A percentile compares a stretch with the other conserved stretches of the same genome.
Conservation (phyloP, 2,797 vertebrate species). For the Enteromius mattozi region DNA sequence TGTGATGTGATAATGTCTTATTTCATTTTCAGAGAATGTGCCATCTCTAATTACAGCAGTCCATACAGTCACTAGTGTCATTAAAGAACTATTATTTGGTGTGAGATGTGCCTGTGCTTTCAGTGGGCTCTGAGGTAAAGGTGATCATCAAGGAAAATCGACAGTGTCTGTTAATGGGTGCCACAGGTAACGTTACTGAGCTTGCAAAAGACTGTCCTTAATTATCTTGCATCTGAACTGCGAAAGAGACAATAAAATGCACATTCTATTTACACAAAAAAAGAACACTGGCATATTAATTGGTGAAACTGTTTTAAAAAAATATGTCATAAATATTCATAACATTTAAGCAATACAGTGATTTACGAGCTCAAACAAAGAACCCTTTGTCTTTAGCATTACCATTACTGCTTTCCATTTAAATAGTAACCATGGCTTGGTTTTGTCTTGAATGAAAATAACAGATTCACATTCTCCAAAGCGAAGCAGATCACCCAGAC, state of each 20-base stretch:
- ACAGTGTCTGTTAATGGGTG: conserved; percentile 76
- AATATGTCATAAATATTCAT: conserved; percentile 26
- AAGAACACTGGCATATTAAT: conserved; percentile 31
- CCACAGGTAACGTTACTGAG: conserved; percentile 55
- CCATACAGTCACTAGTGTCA: conserved; percentile 86
- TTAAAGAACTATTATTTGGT: conserved; percentile 87
- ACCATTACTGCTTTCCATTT: conserved; percentile 47
- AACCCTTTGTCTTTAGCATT: conserved; percentile 27
- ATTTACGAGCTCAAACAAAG: conserved; percentile 30
- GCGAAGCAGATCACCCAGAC: conserved; percentile 37
- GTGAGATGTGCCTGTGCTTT: conserved; percentile 80
- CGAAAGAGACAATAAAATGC: not conserved
- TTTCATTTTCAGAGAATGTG: conserved; percentile 80
- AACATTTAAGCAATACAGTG: conserved; percentile 8
- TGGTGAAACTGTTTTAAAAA: not conserved
- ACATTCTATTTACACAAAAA: not conserved
- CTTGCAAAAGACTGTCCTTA: conserved; percentile 23
- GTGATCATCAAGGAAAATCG: conserved; percentile 81
- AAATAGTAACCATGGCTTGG: conserved; percentile 36
- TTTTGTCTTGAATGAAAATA: conserved; percentile 36
- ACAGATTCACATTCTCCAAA: conserved; percentile 42
- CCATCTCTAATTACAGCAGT: conserved; percentile 85
- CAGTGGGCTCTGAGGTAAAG: conserved; percentile 75
- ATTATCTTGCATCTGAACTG: conserved; percentile 25
- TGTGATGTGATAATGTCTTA: conserved; percentile 64